Evolutionary conservation across 2,797 vertebrate species (phyloP).

Genomic region (Bothrops alternatus): DNA sequence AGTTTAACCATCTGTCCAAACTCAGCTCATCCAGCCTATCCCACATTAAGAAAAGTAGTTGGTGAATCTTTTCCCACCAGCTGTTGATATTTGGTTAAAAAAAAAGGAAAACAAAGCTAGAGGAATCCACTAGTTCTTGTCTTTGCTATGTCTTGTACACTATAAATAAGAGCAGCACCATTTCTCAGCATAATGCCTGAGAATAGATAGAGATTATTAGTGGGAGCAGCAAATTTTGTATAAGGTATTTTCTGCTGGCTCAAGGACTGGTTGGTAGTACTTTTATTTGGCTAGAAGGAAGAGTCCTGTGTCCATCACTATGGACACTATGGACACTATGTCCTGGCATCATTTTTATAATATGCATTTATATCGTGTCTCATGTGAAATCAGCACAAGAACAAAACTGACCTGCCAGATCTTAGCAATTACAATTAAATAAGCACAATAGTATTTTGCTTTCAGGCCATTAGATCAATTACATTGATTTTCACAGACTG

Average conservation of each 20-base stretch:
- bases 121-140: not conserved
- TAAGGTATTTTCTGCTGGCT: not conserved
- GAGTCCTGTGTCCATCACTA: not conserved
- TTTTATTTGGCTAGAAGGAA: not conserved
- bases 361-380: not conserved
- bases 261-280: not conserved
- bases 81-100: not conserved
- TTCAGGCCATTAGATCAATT: constrained; percentile 59
- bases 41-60: not conserved
- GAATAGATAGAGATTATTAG: not conserved
- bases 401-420: constrained; percentile 35
- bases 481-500: constrained; percentile 55
- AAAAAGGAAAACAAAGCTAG: not conserved
- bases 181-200: not conserved
- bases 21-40: not conserved
- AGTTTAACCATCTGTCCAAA: not conserved
- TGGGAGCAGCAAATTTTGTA: not conserved
- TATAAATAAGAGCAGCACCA: not conserved
- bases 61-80: not conserved
- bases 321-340: not conserved
- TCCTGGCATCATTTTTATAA: not conserved
- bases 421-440: constrained; percentile 48
- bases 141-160: not conserved
- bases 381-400: constrained; percentile 28
- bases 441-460: constrained; percentile 62